Evolutionary conservation across 2,888 invertebrate genomes (phyloP).

Genomic region (Carpatolechia fugitivella): DNA sequence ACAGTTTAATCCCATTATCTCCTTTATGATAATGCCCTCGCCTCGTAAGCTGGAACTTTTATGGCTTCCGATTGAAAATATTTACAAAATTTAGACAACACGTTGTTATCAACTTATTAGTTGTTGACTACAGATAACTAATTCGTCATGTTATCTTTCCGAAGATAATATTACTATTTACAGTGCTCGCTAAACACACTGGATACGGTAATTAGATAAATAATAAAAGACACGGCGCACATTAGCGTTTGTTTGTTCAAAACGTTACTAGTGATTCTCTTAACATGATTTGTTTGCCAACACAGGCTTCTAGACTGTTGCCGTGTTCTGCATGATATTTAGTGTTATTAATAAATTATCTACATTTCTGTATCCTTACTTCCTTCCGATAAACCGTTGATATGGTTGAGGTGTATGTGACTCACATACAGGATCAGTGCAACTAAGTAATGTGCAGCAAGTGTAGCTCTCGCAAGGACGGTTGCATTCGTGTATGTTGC

Average conservation of each 20-base stretch:
- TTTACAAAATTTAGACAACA: neutral
- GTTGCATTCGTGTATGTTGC: constrained; percentile 57
- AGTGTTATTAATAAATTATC: constrained; percentile 26
- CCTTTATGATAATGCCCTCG: constrained; percentile 4
- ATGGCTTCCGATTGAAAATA: neutral
- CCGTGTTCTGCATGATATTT: neutral
- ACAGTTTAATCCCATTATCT: constrained; percentile 7
- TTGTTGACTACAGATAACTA: neutral
- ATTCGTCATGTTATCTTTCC: neutral
- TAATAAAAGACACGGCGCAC: constrained; percentile 22
- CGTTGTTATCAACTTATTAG: neutral
- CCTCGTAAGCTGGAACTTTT: neutral
- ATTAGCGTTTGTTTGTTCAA: constrained; percentile 24
- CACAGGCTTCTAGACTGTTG: constrained; percentile 12
- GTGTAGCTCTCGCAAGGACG: constrained; percentile 58
- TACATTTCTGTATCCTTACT: constrained; percentile 30
- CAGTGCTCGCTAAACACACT: constrained; percentile 19
- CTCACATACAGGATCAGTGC: constrained; percentile 38
- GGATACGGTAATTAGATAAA: constrained; percentile 21
- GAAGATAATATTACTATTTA: constrained; percentile 18
- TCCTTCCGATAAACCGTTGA: constrained; percentile 36
- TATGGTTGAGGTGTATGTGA: constrained; percentile 24
- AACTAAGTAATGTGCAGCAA: constrained; percentile 28
- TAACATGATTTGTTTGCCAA: constrained; percentile 25
- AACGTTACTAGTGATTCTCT: constrained; percentile 31